These are phyloP conservation scores for Pipistrellus nathusii DNA, from an alignment of 2,797 vertebrate genomes.

Conservation along the genomic window DNA sequence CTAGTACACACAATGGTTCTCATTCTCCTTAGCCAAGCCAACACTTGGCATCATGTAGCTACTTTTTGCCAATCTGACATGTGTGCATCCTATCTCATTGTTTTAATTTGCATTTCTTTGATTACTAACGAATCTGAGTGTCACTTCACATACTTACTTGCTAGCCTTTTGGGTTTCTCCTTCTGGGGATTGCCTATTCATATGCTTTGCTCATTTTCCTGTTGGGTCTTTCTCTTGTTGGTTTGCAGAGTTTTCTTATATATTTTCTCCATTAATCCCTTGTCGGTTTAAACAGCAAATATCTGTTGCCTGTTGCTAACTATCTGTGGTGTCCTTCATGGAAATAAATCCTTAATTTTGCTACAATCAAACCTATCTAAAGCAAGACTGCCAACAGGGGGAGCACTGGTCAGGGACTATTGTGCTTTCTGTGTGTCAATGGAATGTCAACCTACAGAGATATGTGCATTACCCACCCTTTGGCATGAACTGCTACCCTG, in stretches of 20 bases:
- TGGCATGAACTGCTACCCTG: background rate
- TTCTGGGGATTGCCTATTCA: constrained; percentile 73
- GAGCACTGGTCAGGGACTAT: background rate
- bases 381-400: background rate
- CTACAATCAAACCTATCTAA: background rate
- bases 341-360: constrained; percentile 61
- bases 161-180: constrained; percentile 69
- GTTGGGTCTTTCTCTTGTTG: constrained; percentile 64
- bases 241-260: constrained; percentile 68
- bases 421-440: background rate
- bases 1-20: background rate
- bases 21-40: constrained; percentile 13
- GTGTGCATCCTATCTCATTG: constrained; percentile 52
- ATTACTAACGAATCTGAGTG: constrained; percentile 23
- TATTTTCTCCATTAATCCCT: constrained; percentile 71
- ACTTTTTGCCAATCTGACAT: constrained; percentile 63
- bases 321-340: constrained; percentile 51
- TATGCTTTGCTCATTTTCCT: constrained; percentile 78
- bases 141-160: constrained; percentile 31
- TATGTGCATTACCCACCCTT: background rate
- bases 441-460: background rate
- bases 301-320: constrained; percentile 64
- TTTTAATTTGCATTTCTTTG: constrained; percentile 67
- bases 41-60: constrained; percentile 53
- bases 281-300: constrained; percentile 60